These are phyloP conservation scores for Protophormia terraenovae DNA, from an alignment of 2,888 invertebrate genomes.

Conservation along the genomic window DNA sequence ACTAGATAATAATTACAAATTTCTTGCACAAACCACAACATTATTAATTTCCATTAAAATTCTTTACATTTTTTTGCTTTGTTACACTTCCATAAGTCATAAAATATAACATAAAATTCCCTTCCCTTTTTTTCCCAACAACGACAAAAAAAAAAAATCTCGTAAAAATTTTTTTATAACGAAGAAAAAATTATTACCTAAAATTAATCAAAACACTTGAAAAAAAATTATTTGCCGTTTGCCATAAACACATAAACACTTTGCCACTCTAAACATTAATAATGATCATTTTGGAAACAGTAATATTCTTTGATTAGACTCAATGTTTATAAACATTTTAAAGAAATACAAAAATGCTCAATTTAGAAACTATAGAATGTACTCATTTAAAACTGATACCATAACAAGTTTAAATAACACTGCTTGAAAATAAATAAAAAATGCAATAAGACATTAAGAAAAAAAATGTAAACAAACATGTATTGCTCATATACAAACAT, in stretches of 20 bases:
- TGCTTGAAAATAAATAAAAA: background rate
- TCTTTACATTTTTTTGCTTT: conserved; percentile 6
- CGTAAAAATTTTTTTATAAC: background rate
- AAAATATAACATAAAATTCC: background rate
- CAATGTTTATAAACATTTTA: background rate
- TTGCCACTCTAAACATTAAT: background rate
- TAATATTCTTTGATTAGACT: background rate
- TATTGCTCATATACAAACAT: background rate
- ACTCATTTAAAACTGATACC: background rate
- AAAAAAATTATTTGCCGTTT: background rate
- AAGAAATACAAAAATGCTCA: background rate
- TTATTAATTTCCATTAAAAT: conserved; percentile 47
- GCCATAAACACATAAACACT: background rate
- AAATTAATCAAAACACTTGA: conserved; percentile 20
- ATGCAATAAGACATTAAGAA: too few species aligned
- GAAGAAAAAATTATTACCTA: background rate
- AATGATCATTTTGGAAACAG: conserved; percentile 33
- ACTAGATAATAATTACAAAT: background rate
- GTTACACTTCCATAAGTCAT: conserved; percentile 5
- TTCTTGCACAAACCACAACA: conserved; percentile 1
- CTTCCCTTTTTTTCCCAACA: conserved; percentile 9
- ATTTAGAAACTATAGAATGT: conserved; percentile 6
- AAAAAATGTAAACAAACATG: conserved; percentile 36
- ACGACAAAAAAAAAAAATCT: background rate
- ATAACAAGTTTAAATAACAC: background rate